Conservation (phyloP, 2,797 vertebrate species). For the Cyclura pinguis region DNA sequence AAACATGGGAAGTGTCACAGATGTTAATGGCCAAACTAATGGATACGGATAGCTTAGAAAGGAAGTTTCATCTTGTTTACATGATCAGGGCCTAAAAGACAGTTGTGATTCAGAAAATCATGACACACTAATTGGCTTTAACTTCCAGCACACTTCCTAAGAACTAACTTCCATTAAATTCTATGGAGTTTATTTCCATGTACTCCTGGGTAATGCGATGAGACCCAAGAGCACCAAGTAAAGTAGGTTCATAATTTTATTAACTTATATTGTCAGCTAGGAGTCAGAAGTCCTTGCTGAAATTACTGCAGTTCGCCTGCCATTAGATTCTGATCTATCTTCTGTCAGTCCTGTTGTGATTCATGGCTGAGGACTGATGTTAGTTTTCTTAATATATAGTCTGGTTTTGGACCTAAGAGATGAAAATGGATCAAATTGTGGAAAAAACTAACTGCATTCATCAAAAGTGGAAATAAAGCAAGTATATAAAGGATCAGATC, state of each 20-base stretch:
- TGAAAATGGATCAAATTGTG: neutral
- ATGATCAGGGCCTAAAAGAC: neutral
- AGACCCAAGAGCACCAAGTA: neutral
- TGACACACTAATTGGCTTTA: neutral
- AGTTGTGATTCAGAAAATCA: neutral
- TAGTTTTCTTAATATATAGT: neutral
- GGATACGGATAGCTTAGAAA: neutral
- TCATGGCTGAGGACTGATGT: neutral
- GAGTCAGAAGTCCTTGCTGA: neutral
- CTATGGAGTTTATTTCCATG: neutral
- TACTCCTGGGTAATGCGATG: neutral
- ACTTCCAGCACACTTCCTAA: neutral
- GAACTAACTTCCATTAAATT: neutral
- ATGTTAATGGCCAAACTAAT: neutral
- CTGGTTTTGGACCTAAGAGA: neutral
- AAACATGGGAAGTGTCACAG: too few species aligned
- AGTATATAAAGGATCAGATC: too few species aligned
- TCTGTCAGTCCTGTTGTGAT: neutral
- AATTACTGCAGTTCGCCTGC: neutral
- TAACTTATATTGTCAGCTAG: neutral
- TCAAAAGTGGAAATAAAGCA: neutral
- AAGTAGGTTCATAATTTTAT: neutral
- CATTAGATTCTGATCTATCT: neutral
- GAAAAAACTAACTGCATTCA: neutral
- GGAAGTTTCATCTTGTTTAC: neutral